Conservation (phyloP, 1,140 invertebrate genomes). For the Heliconius hewitsoni region DNA sequence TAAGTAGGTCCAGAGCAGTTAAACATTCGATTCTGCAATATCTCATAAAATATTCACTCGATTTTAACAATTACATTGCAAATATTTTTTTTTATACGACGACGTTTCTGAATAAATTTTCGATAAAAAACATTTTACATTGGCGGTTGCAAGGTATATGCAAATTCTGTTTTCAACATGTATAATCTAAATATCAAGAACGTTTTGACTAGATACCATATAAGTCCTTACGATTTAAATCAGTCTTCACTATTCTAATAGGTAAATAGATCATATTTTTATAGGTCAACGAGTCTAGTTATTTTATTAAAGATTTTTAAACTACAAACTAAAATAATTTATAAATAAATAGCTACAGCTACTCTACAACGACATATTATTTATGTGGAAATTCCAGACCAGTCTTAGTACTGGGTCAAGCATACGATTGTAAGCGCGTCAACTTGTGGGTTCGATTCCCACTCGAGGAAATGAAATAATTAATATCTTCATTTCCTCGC, state of each 20-base stretch:
- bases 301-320: background rate
- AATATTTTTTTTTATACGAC: slow-evolving; percentile 6
- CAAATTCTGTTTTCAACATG: slow-evolving; percentile 31
- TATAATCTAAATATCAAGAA: slow-evolving; percentile 36
- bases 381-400: no score
- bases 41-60: background rate
- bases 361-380: no score
- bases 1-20: background rate
- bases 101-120: slow-evolving; percentile 24
- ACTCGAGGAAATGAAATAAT: no score
- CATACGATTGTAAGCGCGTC: no score
- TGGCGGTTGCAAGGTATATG: slow-evolving; percentile 24
- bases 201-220: slow-evolving; percentile 33
- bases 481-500: no score
- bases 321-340: no score
- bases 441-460: no score
- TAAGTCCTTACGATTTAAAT: slow-evolving; percentile 29
- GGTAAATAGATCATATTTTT: slow-evolving; percentile 7
- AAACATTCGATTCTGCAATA: slow-evolving; percentile 2
- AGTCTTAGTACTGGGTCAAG: no score
- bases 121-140: slow-evolving; percentile 26
- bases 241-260: slow-evolving; percentile 6
- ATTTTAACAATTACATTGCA: slow-evolving; percentile 15
- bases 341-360: no score
- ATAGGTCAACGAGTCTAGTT: background rate